A percentile compares a stretch with the other conserved stretches of the same genome.
phyloP scores from a whole-genome alignment of 2,113 vertebrate genomes.

The Pao palembangensis region DNA sequence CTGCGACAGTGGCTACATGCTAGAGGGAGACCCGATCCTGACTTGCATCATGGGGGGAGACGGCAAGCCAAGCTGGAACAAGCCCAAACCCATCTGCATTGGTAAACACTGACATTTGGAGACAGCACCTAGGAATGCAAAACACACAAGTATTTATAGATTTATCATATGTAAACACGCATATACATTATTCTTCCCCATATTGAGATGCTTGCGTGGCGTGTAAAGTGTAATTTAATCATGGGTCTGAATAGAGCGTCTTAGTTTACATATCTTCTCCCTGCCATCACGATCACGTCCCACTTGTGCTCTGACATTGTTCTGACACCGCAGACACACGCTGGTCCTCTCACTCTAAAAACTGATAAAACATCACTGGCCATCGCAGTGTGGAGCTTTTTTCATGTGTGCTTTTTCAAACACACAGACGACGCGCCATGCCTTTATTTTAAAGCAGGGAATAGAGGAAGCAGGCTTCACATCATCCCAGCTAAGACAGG shows the following conservation, averaged over 20 bases:
- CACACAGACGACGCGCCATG: neutral
- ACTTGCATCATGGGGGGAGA: slow-evolving; percentile 91
- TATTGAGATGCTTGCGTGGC: too few relatives aligned
- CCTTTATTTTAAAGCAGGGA: slow-evolving; percentile 24
- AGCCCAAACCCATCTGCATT: slow-evolving; percentile 87
- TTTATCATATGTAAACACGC: slow-evolving; percentile 43
- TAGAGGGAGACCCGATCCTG: slow-evolving; percentile 85
- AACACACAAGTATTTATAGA: slow-evolving; percentile 29
- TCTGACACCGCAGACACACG: too few relatives aligned
- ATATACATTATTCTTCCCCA: neutral
- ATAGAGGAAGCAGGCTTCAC: slow-evolving; percentile 22
- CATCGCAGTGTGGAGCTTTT: slow-evolving; percentile 8
- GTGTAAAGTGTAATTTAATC: slow-evolving; percentile 26
- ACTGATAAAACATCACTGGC: slow-evolving; percentile 15
- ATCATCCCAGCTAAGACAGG: slow-evolving; percentile 57
- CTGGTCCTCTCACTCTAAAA: slow-evolving; percentile 20
- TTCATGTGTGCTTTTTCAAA: slow-evolving; percentile 21
- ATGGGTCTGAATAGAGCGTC: slow-evolving; percentile 14
- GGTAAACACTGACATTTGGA: slow-evolving; percentile 75
- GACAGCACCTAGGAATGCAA: slow-evolving; percentile 36
- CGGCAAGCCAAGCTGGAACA: slow-evolving; percentile 91
- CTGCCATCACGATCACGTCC: neutral
- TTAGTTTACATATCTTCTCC: slow-evolving; percentile 33
- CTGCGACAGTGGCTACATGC: slow-evolving; percentile 90
- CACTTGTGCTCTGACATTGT: slow-evolving; percentile 27